Evolutionary conservation across 2,797 vertebrate species (phyloP).

Genomic region (Leptatherina wallacei): DNA sequence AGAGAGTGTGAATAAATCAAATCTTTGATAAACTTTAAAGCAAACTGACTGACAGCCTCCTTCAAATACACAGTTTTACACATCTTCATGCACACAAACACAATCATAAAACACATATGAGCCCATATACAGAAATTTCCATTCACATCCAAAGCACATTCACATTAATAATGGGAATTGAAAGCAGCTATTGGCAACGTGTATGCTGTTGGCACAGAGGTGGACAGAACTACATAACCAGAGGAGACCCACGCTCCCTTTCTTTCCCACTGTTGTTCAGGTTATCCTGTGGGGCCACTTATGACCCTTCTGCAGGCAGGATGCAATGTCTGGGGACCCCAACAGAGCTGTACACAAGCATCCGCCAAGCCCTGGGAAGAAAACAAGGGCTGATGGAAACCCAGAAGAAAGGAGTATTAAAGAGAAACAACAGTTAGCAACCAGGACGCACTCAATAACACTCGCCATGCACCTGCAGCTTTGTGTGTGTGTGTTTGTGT

Average conservation of each 20-base stretch:
- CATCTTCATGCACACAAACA: not conserved
- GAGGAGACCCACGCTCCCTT: slow-evolving; percentile 75
- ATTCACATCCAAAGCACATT: slow-evolving; percentile 45
- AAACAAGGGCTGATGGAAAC: slow-evolving; percentile 82
- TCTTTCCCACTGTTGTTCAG: slow-evolving; percentile 87
- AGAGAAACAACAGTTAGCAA: slow-evolving; percentile 78
- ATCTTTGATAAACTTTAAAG: slow-evolving; percentile 17
- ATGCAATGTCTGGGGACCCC: slow-evolving; percentile 85
- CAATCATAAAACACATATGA: not conserved
- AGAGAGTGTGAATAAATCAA: slow-evolving; percentile 29
- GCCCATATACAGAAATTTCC: slow-evolving; percentile 12
- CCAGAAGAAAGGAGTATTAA: slow-evolving; percentile 69
- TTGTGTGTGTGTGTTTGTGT: slow-evolving; percentile 48
- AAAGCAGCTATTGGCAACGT: slow-evolving; percentile 55
- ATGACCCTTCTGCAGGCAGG: slow-evolving; percentile 82
- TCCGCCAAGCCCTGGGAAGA: slow-evolving; percentile 85
- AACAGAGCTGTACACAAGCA: slow-evolving; percentile 77
- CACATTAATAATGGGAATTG: slow-evolving; percentile 57
- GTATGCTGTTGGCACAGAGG: slow-evolving; percentile 61
- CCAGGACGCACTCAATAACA: slow-evolving; percentile 83
- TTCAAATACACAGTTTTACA: not conserved
- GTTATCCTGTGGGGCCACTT: slow-evolving; percentile 87
- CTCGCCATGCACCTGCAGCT: slow-evolving; percentile 83
- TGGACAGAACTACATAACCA: slow-evolving; percentile 48
- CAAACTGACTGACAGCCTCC: not conserved